Base-by-base conservation (phyloP, 1,140 invertebrate genomes). In the Rhynchophorus ferrugineus region DNA sequence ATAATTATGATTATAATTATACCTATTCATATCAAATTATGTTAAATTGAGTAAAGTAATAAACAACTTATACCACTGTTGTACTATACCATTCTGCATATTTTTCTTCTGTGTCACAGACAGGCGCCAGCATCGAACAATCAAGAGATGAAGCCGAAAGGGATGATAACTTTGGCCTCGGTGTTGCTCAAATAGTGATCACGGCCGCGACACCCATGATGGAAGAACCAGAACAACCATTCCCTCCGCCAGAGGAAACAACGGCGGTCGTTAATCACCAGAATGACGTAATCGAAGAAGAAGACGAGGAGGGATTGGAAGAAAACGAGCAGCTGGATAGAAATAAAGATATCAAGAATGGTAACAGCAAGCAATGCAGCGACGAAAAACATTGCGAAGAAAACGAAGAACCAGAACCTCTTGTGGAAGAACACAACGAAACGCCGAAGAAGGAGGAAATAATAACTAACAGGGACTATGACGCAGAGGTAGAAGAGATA, bases 141-240 rank as follows among this genome's bases (percentile, higher is more conserved):
- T 5, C 41, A 7, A 47, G 49, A 21, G 49, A 46, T 11, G 19
- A 37, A 11, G 16, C 19, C 7, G 17, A 29, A 9, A 16, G 50
- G 47, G 56, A 48, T 7, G 64, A 61, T 13, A 65, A 67, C 42
- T 61, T 74, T 45, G 80, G 81, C 58, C 75, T 90, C 37, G 84
- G 83, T 45, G 86, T 88, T 38, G 87, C 85, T 43, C 85, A 89
- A 65, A 91, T 91, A 57, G 86, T 90, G 5, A 90, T 92, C 64
- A 91, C 88, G 11, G 87, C 87, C 17, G 88, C 89, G 36, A 91
- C 89, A 3, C 89, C 89, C 17, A 88, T 89, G 85, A 73, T 80
- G 58, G 89, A 91, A 69, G 85, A 89, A 57, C 72, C 78, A 3
- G 83, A 85, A 22, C 76, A 78, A 44, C 75, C 79, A 2, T 86